Percentiles rank a stretch among this genome's conserved stretches.
These are phyloP conservation scores for Exephanes ischioxanthus DNA, from an alignment of 2,888 invertebrate genomes.

Conservation along the genomic window DNA sequence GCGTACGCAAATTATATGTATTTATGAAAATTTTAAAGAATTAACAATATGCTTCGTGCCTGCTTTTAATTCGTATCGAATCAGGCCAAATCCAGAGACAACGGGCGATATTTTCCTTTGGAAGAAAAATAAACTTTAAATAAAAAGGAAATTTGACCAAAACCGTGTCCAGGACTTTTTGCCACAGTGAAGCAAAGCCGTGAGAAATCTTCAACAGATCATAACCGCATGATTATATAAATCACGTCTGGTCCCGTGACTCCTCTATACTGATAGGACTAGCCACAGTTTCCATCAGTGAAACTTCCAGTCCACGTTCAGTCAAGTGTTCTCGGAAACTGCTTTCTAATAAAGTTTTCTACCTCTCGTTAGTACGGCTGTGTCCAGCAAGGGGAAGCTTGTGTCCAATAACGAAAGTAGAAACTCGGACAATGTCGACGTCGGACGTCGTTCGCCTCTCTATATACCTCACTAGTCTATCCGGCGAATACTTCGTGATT, in stretches of 20 bases:
- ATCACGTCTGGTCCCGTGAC: slow-evolving; percentile 52
- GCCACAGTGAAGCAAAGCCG: neutral
- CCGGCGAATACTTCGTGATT: slow-evolving; percentile 55
- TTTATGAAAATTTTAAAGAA: neutral
- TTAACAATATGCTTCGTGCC: neutral
- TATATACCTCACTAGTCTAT: slow-evolving; percentile 33
- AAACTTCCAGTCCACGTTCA: slow-evolving; percentile 54
- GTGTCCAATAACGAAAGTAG: slow-evolving; percentile 54
- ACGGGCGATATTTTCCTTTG: neutral
- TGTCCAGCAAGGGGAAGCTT: slow-evolving; percentile 20
- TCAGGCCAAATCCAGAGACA: neutral
- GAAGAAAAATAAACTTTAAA: neutral
- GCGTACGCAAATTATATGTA: neutral
- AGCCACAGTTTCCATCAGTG: slow-evolving; percentile 27
- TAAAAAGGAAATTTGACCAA: neutral
- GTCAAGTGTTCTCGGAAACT: slow-evolving; percentile 56
- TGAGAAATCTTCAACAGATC: slow-evolving; percentile 12
- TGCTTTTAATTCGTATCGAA: neutral
- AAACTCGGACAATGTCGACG: slow-evolving; percentile 56
- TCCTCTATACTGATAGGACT: slow-evolving; percentile 21
- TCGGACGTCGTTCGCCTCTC: slow-evolving; percentile 23
- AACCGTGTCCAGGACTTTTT: neutral
- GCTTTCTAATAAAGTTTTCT: slow-evolving; percentile 68
- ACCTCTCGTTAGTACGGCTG: slow-evolving; percentile 60
- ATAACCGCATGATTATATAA: slow-evolving; percentile 40